A percentile compares a stretch with the other conserved stretches of the same genome.
phyloP scores from a whole-genome alignment of 2,113 vertebrate species.

The Lepisosteus oculatus region DNA sequence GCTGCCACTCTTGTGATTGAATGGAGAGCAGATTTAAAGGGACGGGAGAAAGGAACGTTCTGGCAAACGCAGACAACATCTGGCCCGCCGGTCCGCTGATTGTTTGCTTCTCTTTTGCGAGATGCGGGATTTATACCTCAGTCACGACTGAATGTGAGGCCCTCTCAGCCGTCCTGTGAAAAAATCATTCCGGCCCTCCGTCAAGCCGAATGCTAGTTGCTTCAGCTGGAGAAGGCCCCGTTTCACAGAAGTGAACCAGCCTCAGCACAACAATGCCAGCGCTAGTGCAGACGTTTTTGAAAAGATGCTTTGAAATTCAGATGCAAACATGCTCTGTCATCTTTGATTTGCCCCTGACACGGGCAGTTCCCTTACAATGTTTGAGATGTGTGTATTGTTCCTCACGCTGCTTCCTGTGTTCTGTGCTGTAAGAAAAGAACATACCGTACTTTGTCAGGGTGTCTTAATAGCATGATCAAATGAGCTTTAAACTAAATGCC shows the following conservation, averaged over 20 bases:
- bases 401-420: too few relatives aligned
- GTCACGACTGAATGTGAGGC: not conserved
- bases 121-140: not conserved
- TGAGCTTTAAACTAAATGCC: too few relatives aligned
- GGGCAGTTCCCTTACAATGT: too few relatives aligned
- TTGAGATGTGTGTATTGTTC: too few relatives aligned
- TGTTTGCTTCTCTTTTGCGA: not conserved
- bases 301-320: too few relatives aligned
- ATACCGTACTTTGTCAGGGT: too few relatives aligned
- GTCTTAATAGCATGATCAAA: too few relatives aligned
- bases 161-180: not conserved
- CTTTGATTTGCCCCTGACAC: too few relatives aligned
- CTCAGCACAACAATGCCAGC: too few relatives aligned
- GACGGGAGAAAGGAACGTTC: not conserved
- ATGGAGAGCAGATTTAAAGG: conserved; percentile 7
- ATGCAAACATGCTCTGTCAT: too few relatives aligned
- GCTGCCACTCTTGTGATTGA: not conserved
- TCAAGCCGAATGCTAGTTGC: conserved; percentile 6
- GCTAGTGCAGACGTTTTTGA: too few relatives aligned
- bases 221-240: not conserved
- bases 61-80: not conserved
- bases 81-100: not conserved
- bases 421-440: too few relatives aligned
- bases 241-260: not conserved
- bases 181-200: not conserved